Conservation (phyloP, 37 sponge, comb jelly and placozoan genomes). For the Aphrocallistes beatrix region DNA sequence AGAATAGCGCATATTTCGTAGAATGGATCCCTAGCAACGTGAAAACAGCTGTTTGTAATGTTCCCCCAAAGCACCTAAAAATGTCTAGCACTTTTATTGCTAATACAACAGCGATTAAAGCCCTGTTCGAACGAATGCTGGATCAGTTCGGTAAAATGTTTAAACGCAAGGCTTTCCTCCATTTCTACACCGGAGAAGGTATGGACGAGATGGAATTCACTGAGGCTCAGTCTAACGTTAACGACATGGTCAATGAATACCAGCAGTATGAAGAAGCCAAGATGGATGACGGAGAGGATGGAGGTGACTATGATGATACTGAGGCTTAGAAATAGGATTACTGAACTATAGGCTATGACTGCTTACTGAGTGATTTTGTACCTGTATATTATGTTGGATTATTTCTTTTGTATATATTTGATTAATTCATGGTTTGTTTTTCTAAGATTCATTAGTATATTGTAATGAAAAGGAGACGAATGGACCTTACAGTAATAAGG, state of each 20-base stretch:
- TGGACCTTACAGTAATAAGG: too few species aligned
- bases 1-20: conserved; percentile 99
- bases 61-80: conserved; percentile 90
- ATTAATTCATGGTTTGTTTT: too few species aligned
- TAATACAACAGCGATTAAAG: conserved; percentile 99
- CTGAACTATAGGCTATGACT: too few species aligned
- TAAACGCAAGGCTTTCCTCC: conserved; percentile 99
- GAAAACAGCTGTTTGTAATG: conserved; percentile 98
- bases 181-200: conserved; percentile 99
- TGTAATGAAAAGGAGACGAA: too few species aligned
- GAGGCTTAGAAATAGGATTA: too few species aligned
- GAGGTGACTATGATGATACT: conserved; percentile 87
- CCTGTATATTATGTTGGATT: too few species aligned
- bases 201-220: conserved; percentile 95
- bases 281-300: conserved; percentile 89
- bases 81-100: conserved; percentile 99
- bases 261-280: conserved; percentile 99
- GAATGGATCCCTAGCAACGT: conserved; percentile 99
- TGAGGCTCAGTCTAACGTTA: conserved; percentile 99
- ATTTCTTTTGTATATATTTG: too few species aligned
- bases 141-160: conserved; percentile 99
- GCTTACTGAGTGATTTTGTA: too few species aligned
- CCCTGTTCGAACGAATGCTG: conserved; percentile 98
- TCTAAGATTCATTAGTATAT: too few species aligned
- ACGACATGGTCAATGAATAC: conserved; percentile 98